Evolutionary conservation across 1,140 invertebrate species (phyloP), one percentile per base, ranked within the genome.

Genomic region (Drosophila virilis): DNA sequence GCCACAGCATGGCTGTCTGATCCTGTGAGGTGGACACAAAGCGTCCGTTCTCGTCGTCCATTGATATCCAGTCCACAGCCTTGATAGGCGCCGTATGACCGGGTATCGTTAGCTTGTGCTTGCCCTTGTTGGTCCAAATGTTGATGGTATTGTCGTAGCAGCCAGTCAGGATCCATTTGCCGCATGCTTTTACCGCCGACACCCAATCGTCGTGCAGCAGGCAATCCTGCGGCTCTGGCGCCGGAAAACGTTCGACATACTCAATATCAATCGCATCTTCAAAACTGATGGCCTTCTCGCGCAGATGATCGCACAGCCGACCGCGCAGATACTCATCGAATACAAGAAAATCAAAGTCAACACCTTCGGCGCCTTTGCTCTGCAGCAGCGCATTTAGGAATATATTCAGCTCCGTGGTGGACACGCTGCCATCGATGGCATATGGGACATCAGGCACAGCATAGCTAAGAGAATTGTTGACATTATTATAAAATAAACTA

Each of bases 201-300:
- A 99, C 97, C 98, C 98, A 99, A 92, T 99, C 98, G 93, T 99
- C 97, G 92, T 99, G 98, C 81, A 97, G 94, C 54, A 99, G 93
- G 86, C 96, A 97, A 91, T 98, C 96, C 90, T 98, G 94, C 9
- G 98, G 98, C 86, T 97, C 94, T 0, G 98, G 98, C 3, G 98
- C 95, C 48, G 97, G 97, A 74, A 96, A 95, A 79, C 96, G 94
- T 92, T 98, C 96, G 38, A 99, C 93, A 93, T 98, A 99, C 93
- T 99, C 98, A 55, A 99, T 94, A 64, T 97, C 95, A 74, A 98
- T 93, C 28, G 97, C 95, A 58, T 94, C 94, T 93, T 98, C 97
- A 42, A 94, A 95, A 1, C 96, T 96, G 12, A 95, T 90, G 45
- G 93, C 94, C 71, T 94, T 94, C 48, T 96, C 95, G 62, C 94